Evolutionary conservation across 2,797 vertebrate genomes (phyloP).

Genomic region (Mormyrus proboscirostris): DNA sequence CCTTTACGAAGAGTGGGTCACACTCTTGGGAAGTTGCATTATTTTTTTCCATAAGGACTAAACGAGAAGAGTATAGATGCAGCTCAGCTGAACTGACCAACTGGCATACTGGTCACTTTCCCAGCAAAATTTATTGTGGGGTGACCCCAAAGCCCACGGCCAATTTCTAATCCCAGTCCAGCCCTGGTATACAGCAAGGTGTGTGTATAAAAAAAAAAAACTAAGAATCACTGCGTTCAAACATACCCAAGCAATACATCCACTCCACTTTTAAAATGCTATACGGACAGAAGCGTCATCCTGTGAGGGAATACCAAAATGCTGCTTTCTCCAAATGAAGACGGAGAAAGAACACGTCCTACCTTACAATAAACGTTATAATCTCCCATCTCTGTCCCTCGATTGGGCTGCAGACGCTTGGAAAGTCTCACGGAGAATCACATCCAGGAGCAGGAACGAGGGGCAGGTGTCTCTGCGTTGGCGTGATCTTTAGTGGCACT

Average conservation of each 20-base stretch:
- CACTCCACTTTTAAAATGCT: background rate
- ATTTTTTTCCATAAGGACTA: background rate
- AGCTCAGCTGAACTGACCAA: background rate
- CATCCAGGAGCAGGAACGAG: background rate
- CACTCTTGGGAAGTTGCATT: no score
- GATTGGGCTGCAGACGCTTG: background rate
- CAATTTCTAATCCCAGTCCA: background rate
- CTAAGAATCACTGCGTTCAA: background rate
- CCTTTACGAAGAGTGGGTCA: no score
- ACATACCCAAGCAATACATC: background rate
- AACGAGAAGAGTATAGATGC: background rate
- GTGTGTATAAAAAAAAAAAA: background rate
- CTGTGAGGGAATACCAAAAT: background rate
- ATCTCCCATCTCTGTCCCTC: constrained; percentile 23
- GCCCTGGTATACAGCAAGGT: background rate
- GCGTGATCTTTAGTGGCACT: background rate
- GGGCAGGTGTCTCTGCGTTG: background rate
- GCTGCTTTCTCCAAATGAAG: background rate
- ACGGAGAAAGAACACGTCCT: constrained; percentile 22
- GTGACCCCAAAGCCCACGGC: background rate
- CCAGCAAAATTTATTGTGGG: background rate
- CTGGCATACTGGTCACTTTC: background rate
- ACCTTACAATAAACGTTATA: constrained; percentile 55
- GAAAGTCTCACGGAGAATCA: background rate
- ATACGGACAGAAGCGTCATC: background rate